Base-by-base conservation (phyloP, 2,888 invertebrate genomes). In the Eilema griseolum region DNA sequence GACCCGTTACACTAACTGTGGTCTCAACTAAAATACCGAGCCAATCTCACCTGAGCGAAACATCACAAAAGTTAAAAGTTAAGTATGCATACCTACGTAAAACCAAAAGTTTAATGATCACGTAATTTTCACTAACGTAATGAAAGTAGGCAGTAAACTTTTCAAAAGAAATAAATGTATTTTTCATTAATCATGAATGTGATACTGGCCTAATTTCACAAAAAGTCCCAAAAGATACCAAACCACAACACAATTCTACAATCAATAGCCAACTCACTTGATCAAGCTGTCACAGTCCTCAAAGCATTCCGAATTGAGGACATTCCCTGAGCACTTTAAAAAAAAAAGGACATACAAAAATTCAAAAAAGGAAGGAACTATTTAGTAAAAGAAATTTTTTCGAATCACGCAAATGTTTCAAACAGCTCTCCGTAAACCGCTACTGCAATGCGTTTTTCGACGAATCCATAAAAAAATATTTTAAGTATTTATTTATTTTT, bases 221-320 rank as follows among this genome's bases (percentile, higher is more conserved):
- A 33, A 67, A 67, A 61, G 52, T 37, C 67, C 52, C 65, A 26
- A 28, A 68, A 63, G 62, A 52, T 63, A 61, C 16, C 24, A 60
- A 65, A 46, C 31, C 65, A 61, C 60, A 60, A 63, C 56, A 70
- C 65, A 52, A 57, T 23, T 23, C 77, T 77, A 83, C 83, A 86
- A 87, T 87, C 86, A 81, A 87, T 86, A 83, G 72, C 37, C 57
- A 64, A 88, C 88, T 88, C 83, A 88, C 88, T 85, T 85, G 84
- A 73, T 77, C 65, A 81, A 80, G 72, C 73, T 62, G 83, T 73
- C 85, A 85, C 84, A 78, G 82, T 87, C 84, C 86, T 79, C 77
- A 73, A 76, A 85, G 85, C 87, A 88, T 88, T 78, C 80, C 78
- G 71, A 85, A 85, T 85, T 84, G 86, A 85, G 84, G 80, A 70